A percentile compares a stretch with the other conserved stretches of the same genome.
These are phyloP conservation scores for Trachelus tabidus DNA, from an alignment of 2,888 invertebrate species.

Conservation along the genomic window DNA sequence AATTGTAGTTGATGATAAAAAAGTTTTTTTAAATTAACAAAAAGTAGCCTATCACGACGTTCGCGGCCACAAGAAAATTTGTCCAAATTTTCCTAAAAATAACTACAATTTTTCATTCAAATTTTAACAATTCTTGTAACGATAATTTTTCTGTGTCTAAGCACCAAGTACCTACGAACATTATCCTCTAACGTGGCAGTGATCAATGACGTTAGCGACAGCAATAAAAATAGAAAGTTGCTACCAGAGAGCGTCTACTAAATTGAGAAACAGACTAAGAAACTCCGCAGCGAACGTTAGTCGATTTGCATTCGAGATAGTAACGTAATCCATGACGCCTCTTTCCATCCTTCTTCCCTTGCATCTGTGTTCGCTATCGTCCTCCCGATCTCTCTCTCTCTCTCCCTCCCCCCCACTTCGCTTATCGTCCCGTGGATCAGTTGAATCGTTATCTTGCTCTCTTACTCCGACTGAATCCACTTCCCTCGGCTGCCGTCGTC, in stretches of 20 bases:
- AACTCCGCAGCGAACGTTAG: constrained; percentile 11
- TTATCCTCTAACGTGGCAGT: neutral
- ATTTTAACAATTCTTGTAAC: neutral
- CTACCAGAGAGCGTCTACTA: neutral
- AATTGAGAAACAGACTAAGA: neutral
- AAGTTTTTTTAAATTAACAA: neutral
- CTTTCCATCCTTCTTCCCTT: neutral
- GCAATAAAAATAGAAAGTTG: neutral
- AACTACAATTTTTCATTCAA: neutral
- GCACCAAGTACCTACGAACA: no score
- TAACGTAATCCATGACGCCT: neutral
- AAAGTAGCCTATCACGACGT: neutral
- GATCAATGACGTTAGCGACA: neutral
- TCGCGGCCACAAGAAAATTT: neutral
- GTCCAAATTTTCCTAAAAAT: neutral
- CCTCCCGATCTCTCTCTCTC: neutral
- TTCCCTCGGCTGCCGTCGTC: neutral
- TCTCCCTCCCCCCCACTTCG: neutral
- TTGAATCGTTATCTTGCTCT: constrained; percentile 20
- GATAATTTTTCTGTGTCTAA: neutral
- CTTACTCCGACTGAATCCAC: constrained; percentile 2
- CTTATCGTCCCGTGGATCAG: neutral
- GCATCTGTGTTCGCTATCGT: neutral
- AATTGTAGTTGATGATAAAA: neutral
- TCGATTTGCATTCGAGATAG: constrained; percentile 12